Conservation (phyloP, 2,797 vertebrate species). For the Phylloscopus collybita region DNA sequence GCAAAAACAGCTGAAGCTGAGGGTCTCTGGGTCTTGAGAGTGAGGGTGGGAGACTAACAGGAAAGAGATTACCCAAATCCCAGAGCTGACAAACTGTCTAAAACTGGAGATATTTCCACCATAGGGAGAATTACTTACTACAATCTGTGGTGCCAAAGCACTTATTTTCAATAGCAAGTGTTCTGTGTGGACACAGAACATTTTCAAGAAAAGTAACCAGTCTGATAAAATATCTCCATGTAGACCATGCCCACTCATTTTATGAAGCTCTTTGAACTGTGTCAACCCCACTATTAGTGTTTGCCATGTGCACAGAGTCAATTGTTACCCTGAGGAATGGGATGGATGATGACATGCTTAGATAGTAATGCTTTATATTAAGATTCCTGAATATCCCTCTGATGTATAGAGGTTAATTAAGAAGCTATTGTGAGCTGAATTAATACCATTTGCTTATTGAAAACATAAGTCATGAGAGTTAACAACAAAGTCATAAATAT, state of each 20-base stretch:
- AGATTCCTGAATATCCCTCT: constrained; percentile 63
- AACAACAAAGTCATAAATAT: constrained; percentile 69
- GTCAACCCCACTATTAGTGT: background rate
- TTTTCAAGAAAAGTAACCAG: background rate
- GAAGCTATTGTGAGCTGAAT: constrained; percentile 70
- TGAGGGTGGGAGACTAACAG: background rate
- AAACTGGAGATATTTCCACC: background rate
- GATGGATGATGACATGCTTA: constrained; percentile 60
- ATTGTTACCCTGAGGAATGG: constrained; percentile 59
- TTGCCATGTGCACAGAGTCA: constrained; percentile 53
- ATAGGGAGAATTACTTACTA: background rate
- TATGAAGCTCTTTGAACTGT: constrained; percentile 51
- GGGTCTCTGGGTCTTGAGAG: background rate
- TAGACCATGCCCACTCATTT: background rate
- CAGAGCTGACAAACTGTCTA: background rate
- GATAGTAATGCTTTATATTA: constrained; percentile 72
- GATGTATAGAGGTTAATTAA: constrained; percentile 69
- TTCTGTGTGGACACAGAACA: background rate
- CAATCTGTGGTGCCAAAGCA: background rate
- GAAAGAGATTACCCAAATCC: background rate
- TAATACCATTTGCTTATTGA: constrained; percentile 72
- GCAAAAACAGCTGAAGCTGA: background rate
- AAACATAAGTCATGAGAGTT: constrained; percentile 67
- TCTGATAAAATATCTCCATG: background rate
- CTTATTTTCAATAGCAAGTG: background rate